Conservation (phyloP, 1,140 invertebrate species). For the Apis laboriosa region DNA sequence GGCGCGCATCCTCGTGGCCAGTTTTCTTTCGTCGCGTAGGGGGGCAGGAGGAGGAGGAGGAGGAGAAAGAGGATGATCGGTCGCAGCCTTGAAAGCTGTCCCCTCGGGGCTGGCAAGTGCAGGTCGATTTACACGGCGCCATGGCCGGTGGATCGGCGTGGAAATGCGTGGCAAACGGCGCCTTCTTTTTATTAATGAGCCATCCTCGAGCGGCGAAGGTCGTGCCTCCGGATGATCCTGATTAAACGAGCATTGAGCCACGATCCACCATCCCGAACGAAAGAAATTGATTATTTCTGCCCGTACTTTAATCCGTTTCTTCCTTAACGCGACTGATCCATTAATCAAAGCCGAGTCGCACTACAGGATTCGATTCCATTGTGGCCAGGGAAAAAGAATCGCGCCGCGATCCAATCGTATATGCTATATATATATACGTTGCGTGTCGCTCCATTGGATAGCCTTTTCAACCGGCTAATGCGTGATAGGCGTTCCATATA, state of each 20-base stretch:
- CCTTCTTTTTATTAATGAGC: constrained; percentile 65
- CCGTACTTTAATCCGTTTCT: constrained; percentile 22
- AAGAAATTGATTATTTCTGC: constrained; percentile 48
- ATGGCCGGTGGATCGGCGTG: constrained; percentile 40
- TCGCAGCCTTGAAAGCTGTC: constrained; percentile 66
- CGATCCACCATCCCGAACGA: background rate
- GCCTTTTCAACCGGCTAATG: too few relatives aligned
- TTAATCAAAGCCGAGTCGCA: constrained; percentile 27
- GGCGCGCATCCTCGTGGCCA: background rate
- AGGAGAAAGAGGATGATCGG: constrained; percentile 53
- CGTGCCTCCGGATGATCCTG: constrained; percentile 58
- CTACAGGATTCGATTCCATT: background rate
- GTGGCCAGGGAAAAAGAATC: background rate
- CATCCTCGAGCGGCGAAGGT: constrained; percentile 52
- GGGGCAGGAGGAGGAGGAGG: constrained; percentile 4
- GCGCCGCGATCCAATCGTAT: background rate
- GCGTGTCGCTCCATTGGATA: too few relatives aligned
- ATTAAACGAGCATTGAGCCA: constrained; percentile 53
- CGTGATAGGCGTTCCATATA: too few relatives aligned
- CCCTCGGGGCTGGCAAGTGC: constrained; percentile 52
- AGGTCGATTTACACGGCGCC: constrained; percentile 65
- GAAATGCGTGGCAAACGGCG: constrained; percentile 57
- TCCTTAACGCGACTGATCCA: constrained; percentile 10
- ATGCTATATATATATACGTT: too few relatives aligned
- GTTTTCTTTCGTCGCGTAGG: background rate